Evolutionary conservation across 2,888 invertebrate genomes (phyloP).

Genomic region (Alviniconcha strummeri): DNA sequence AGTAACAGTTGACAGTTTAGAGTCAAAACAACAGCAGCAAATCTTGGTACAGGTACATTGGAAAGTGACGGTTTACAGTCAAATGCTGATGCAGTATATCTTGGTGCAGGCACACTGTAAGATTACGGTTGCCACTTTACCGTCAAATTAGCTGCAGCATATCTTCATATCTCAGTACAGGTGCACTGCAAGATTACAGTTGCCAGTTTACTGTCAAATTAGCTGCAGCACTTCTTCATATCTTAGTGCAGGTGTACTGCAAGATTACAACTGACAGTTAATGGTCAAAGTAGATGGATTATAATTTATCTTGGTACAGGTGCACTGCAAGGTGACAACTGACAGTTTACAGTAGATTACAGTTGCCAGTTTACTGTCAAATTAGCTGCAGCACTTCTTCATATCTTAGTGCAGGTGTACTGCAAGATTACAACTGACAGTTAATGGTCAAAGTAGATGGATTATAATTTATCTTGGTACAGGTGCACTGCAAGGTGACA

Average conservation of each 20-base stretch:
- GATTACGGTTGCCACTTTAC: neutral
- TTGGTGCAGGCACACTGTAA: neutral
- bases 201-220: too few relatives aligned
- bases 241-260: neutral
- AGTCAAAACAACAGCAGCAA: constrained; percentile 58
- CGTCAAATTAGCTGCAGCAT: neutral
- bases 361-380: too few relatives aligned
- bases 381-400: neutral
- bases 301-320: too few relatives aligned
- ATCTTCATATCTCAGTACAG: neutral
- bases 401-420: neutral
- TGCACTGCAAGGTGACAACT: too few relatives aligned
- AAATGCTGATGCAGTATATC: neutral
- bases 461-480: too few relatives aligned
- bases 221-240: neutral
- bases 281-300: too few relatives aligned
- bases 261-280: constrained; percentile 5
- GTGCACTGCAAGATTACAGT: neutral
- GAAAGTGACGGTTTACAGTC: constrained; percentile 22
- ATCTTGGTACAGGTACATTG: constrained; percentile 69
- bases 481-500: neutral
- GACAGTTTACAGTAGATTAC: too few relatives aligned
- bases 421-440: constrained; percentile 2
- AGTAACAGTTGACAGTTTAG: neutral
- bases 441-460: too few relatives aligned